Evolutionary conservation across 2,113 vertebrate species (phyloP).

Genomic region (Aythya baeri): DNA sequence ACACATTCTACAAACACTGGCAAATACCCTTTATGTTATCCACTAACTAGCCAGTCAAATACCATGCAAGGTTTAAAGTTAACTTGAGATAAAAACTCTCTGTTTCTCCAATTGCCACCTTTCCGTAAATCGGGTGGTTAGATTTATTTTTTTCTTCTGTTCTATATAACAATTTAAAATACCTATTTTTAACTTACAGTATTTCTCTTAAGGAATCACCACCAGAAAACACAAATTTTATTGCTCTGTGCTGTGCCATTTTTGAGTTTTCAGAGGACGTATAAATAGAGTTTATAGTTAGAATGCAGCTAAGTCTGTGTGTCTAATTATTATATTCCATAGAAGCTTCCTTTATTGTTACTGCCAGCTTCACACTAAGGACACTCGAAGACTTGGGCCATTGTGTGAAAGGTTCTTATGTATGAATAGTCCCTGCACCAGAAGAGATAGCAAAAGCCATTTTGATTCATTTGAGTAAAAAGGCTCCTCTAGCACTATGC

Average conservation of each 20-base stretch:
- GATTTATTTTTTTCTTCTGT: accelerated
- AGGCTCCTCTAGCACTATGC: neutral
- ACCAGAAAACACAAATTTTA: neutral
- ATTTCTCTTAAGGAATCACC: neutral
- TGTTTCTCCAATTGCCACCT: neutral
- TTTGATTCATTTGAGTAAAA: neutral
- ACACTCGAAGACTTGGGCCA: neutral
- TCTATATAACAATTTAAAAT: neutral
- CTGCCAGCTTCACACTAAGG: neutral
- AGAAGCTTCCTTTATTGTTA: neutral
- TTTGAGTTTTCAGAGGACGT: neutral
- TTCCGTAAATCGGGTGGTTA: neutral
- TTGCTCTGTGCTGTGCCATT: neutral
- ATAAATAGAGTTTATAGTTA: neutral
- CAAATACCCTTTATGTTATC: neutral
- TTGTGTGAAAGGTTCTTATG: neutral
- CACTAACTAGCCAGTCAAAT: neutral
- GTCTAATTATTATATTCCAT: neutral
- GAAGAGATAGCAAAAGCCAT: neutral
- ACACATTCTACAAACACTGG: neutral
- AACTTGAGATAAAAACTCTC: neutral
- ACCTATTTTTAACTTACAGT: neutral
- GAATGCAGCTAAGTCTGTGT: neutral
- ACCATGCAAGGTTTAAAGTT: neutral
- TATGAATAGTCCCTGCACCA: neutral